These are phyloP conservation scores for Drosophila affinis DNA, from an alignment of 2,888 invertebrate species.

Conservation along the genomic window DNA sequence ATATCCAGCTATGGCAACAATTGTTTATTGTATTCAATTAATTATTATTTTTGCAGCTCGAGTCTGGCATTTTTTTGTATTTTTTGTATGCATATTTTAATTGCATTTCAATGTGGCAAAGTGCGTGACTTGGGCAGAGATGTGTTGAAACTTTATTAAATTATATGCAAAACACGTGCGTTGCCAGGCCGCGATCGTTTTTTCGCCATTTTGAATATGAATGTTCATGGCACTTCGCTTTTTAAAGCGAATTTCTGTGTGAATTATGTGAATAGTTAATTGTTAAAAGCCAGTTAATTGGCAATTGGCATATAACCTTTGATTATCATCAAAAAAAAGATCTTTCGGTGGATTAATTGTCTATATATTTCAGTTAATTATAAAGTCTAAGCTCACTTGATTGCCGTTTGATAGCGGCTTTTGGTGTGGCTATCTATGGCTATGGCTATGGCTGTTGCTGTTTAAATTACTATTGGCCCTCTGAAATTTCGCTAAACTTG, in stretches of 20 bases:
- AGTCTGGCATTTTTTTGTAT: conserved; percentile 10
- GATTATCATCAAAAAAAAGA: neutral
- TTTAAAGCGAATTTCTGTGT: neutral
- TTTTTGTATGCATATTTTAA: conserved; percentile 14
- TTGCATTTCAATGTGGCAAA: conserved; percentile 48
- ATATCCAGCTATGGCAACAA: conserved; percentile 41
- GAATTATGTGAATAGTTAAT: neutral
- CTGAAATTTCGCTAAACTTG: conserved; percentile 59
- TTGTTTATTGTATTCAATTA: conserved; percentile 46
- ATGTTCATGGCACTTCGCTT: conserved; percentile 1
- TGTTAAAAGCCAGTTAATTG: conserved; percentile 29
- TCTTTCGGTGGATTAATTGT: neutral
- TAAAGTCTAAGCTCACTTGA: conserved; percentile 22
- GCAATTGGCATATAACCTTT: neutral
- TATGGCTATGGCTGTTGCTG: neutral
- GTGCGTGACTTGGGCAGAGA: conserved; percentile 46
- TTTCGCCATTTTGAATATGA: conserved; percentile 31
- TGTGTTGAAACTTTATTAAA: conserved; percentile 59
- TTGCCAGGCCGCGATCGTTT: conserved; percentile 3
- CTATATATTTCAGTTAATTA: conserved; percentile 1
- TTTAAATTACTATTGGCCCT: neutral
- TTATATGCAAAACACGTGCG: conserved; percentile 56
- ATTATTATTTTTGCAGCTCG: conserved; percentile 39
- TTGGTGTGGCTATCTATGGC: neutral
- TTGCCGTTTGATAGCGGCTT: conserved; percentile 18